Evolutionary conservation across 2,797 vertebrate genomes (phyloP), one percentile per base, ranked within the genome.

Genomic region (Paedocypris micromegethes): DNA sequence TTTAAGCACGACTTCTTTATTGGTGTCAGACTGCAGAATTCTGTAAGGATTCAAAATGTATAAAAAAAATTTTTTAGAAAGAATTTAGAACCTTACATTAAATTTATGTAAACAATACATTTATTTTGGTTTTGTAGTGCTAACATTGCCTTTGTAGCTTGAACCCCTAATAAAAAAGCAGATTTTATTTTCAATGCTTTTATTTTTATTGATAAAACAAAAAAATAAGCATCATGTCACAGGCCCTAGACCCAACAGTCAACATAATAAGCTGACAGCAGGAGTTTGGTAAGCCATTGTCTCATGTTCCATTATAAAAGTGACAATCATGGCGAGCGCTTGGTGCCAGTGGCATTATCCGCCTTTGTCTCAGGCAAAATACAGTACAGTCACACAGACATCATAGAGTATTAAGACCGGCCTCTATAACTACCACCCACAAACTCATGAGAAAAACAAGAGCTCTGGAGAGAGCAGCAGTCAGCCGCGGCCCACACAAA

Each of bases 351-450:
- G 46, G 70, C 9, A 59, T 79, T 73, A 63, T 73, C 57, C 52
- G 47, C 50, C 64, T 49, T 63, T 68, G 60, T 70, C 64, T 73
- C 50, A 39, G 43, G 56, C 51, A 58, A 43, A 70, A 66, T 62
- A 44, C 48, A 56, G 58, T 50, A 46, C 65, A 66, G 67, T 77
- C 55, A 61, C 59, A 73, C 59, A 53, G 61, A 60, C 55, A 57
- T 51, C 57, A 63, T 45, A 46, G 45, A 58, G 72, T 58, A 42
- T 58, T 63, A 58, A 56, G 53, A 64, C 38, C 46, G 3, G 68
- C 39, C 68, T 78, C 49, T 60, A 55, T 74, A 74, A 76, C 68
- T 75, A 74, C 72, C 74, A 76, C 77, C 72, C 77, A 76, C 74
- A 76, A 74, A 64, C 62, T 72, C 65, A 69, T 74, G 69, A 74